phyloP scores from a whole-genome alignment of 1,140 invertebrate genomes.

The Solenopsis invicta region DNA sequence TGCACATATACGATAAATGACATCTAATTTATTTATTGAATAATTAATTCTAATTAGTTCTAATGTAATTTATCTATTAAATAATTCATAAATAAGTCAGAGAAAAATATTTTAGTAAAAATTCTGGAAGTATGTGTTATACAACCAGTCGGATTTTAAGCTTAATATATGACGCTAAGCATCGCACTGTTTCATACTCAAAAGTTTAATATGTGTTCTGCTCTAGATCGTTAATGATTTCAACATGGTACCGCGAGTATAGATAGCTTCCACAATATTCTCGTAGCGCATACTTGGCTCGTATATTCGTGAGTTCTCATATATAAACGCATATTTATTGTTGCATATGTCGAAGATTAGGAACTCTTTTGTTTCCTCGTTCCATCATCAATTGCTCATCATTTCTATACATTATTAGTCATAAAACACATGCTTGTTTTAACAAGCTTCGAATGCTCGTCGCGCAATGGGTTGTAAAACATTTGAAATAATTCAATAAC shows the following conservation, averaged over 20 bases:
- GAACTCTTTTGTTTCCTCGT: not conserved
- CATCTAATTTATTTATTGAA: not conserved
- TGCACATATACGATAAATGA: not conserved
- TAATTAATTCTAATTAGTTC: too few species aligned
- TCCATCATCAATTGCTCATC: slow-evolving; percentile 49
- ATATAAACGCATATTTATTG: not conserved
- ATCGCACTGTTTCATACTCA: not conserved
- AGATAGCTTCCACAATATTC: slow-evolving; percentile 65
- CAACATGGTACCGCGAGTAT: slow-evolving; percentile 34
- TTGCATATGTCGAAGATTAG: slow-evolving; percentile 53
- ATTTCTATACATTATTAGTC: slow-evolving; percentile 67
- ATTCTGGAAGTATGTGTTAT: not conserved
- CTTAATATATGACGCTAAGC: not conserved
- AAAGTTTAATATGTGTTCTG: slow-evolving; percentile 10
- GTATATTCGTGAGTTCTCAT: slow-evolving; percentile 23
- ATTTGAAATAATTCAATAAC: slow-evolving; percentile 72
- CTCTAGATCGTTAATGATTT: slow-evolving; percentile 46
- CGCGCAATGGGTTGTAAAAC: slow-evolving; percentile 72
- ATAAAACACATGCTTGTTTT: slow-evolving; percentile 69
- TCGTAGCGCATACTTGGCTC: slow-evolving; percentile 20
- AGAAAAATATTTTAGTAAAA: not conserved
- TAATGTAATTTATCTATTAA: not conserved
- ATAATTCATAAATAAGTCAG: slow-evolving; percentile 6
- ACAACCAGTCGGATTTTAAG: not conserved
- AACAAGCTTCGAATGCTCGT: slow-evolving; percentile 63